These are phyloP conservation scores for Centropyge bicolor DNA, from an alignment of 2,797 vertebrate genomes.

Conservation along the genomic window DNA sequence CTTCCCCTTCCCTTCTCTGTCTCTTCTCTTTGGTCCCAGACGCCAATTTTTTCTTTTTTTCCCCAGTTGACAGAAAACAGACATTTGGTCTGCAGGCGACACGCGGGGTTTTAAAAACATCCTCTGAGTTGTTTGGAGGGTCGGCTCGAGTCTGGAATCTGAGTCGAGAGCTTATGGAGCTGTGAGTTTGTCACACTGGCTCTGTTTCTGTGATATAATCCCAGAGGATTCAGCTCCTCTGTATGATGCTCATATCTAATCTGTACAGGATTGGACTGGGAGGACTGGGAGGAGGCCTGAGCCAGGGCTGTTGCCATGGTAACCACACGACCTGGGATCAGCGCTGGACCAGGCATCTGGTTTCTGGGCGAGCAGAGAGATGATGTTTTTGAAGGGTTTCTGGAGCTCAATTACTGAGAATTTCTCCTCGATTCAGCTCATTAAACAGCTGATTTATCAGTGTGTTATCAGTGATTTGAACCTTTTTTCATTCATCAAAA, in stretches of 20 bases:
- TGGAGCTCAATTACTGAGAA: background rate
- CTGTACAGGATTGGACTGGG: conserved; percentile 61
- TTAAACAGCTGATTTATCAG: background rate
- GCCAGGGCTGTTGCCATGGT: conserved; percentile 69
- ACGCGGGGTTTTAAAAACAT: conserved; percentile 33
- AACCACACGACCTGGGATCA: conserved; percentile 47
- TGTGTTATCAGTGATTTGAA: too few species aligned
- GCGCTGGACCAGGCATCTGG: conserved; percentile 40
- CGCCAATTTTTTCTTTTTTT: background rate
- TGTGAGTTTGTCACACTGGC: conserved; percentile 27
- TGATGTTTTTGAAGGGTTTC: conserved; percentile 44
- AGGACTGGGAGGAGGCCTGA: conserved; percentile 44
- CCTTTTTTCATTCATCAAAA: background rate
- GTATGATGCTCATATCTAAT: conserved; percentile 66
- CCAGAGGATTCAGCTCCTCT: conserved; percentile 49
- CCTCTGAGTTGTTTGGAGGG: conserved; percentile 23
- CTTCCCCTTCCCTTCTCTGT: background rate
- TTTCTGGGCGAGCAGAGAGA: conserved; percentile 35
- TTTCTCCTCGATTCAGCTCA: background rate
- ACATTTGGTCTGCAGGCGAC: conserved; percentile 26
- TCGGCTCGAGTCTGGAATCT: conserved; percentile 20
- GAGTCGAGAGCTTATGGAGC: background rate
- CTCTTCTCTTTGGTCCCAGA: background rate
- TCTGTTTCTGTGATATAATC: conserved; percentile 61
- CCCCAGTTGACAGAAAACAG: conserved; percentile 42